Evolutionary conservation across 2,797 vertebrate species (phyloP).

Genomic region (Semotilus atromaculatus): DNA sequence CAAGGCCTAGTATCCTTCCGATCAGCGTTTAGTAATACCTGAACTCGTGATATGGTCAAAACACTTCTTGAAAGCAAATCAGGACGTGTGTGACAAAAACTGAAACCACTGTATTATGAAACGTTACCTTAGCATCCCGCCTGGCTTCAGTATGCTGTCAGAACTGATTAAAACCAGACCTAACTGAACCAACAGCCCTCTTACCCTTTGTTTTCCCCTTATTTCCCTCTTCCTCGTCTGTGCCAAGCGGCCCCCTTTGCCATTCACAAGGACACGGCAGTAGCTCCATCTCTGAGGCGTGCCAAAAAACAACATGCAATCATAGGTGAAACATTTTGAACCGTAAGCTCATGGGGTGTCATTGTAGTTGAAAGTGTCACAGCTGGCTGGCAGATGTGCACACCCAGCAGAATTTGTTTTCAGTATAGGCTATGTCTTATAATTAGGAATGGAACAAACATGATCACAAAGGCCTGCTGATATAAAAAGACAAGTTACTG

Average conservation of each 20-base stretch:
- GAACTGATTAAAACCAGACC: constrained; percentile 44
- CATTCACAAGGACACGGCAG: constrained; percentile 42
- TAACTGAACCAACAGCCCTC: constrained; percentile 20
- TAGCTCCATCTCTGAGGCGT: constrained; percentile 16
- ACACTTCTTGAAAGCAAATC: constrained; percentile 16
- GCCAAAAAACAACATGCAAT: constrained; percentile 27
- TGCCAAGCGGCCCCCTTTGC: constrained; percentile 18
- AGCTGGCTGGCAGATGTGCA: constrained; percentile 14
- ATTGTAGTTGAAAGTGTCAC: not conserved
- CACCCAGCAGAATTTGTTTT: constrained; percentile 13
- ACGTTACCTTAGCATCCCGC: constrained; percentile 33
- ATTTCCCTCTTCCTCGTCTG: constrained; percentile 24
- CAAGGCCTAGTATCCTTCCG: not conserved
- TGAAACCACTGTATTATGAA: not conserved
- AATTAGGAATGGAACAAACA: constrained; percentile 12
- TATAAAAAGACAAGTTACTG: not conserved
- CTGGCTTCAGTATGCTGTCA: constrained; percentile 21
- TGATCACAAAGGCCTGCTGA: constrained; percentile 15
- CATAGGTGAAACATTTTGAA: not conserved
- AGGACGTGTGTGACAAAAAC: constrained; percentile 5
- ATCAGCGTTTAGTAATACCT: not conserved
- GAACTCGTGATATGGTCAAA: not conserved
- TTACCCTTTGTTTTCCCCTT: constrained; percentile 33
- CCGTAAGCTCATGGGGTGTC: not conserved
- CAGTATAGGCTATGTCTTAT: constrained; percentile 7